Conservation (phyloP, 2,888 invertebrate genomes). For the Elegia similella region DNA sequence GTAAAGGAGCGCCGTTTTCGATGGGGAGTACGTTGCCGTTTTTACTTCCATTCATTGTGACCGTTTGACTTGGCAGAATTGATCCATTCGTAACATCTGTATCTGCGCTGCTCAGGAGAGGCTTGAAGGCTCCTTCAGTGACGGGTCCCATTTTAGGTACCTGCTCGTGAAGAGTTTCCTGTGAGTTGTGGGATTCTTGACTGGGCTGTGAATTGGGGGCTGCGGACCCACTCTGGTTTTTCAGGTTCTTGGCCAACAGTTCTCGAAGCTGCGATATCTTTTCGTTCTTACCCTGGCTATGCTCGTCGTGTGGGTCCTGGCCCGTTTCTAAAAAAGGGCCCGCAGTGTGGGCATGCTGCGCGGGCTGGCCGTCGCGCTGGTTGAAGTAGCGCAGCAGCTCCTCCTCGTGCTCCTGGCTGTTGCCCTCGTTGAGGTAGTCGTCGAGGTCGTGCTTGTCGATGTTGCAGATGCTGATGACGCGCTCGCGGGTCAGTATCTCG, state of each 20-base stretch:
- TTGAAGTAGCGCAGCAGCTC: conserved; percentile 92
- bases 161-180: conserved; percentile 44
- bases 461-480: conserved; percentile 88
- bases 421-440: conserved; percentile 89
- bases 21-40: conserved; percentile 44
- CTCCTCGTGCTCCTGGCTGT: conserved; percentile 91
- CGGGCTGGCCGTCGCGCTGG: conserved; percentile 53
- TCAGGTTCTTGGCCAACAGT: conserved; percentile 85
- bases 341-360: conserved; percentile 31
- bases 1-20: conserved; percentile 51
- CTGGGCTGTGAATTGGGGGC: conserved; percentile 42
- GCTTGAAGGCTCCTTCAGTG: conserved; percentile 62
- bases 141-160: conserved; percentile 41
- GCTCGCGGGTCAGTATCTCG: conserved; percentile 83
- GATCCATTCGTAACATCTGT: conserved; percentile 44
- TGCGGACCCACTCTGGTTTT: conserved; percentile 68
- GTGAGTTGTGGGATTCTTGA: conserved; percentile 44
- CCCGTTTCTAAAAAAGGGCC: conserved; percentile 67
- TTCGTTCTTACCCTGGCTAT: conserved; percentile 79
- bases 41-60: conserved; percentile 42
- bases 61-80: conserved; percentile 34
- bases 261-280: conserved; percentile 88
- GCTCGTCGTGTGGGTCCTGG: conserved; percentile 74
- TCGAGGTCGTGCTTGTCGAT: conserved; percentile 91
- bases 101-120: conserved; percentile 40